These are phyloP conservation scores for Ormyrus labotus DNA, from an alignment of 2,888 invertebrate genomes.

Conservation along the genomic window DNA sequence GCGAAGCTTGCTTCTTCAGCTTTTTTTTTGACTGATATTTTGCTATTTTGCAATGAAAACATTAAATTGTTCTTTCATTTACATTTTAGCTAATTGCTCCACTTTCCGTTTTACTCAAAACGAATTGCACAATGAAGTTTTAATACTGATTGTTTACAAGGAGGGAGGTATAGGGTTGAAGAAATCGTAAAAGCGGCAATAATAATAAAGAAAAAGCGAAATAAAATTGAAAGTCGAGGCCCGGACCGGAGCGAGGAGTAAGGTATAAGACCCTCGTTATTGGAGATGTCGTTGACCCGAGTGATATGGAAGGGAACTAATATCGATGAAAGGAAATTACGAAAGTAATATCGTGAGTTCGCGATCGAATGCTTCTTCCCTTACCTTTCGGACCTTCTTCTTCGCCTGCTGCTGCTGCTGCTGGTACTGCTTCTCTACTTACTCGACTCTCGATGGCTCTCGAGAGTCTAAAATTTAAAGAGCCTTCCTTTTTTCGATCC, in stretches of 20 bases:
- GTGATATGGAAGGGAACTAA: constrained; percentile 48
- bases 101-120: no score
- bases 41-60: no score
- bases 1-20: neutral
- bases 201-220: neutral
- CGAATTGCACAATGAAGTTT: no score
- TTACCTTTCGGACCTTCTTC: neutral
- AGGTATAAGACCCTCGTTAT: constrained; percentile 21
- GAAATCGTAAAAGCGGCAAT: no score
- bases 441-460: no score
- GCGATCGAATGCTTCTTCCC: constrained; percentile 32
- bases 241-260: neutral
- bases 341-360: constrained; percentile 50
- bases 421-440: no score
- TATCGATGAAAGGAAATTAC: constrained; percentile 55
- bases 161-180: no score
- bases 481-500: neutral
- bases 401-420: neutral
- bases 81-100: no score
- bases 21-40: no score
- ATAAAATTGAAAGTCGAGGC: constrained; percentile 6
- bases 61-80: no score
- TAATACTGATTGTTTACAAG: no score
- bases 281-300: constrained; percentile 35
- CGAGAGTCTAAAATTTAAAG: no score